These are phyloP conservation scores for Temnopleurus reevesii DNA, from an alignment of 53 echinoderm and acorn worm genomes.

Conservation along the genomic window DNA sequence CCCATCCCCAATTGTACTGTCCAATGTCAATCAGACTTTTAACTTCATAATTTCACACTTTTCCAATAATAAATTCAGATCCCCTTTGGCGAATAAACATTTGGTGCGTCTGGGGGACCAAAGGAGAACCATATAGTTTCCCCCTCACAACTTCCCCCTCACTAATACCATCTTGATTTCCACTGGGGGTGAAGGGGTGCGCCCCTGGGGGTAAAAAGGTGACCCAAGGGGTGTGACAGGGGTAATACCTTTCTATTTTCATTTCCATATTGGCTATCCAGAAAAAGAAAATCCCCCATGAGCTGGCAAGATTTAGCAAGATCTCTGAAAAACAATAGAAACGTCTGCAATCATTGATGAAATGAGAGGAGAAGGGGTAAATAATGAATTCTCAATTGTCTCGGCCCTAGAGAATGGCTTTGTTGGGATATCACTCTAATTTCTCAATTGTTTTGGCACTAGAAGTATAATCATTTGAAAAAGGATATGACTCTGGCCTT, in stretches of 20 bases:
- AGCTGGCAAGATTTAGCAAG: neutral
- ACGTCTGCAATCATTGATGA: neutral
- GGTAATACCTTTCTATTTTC: neutral
- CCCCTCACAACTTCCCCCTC: constrained; percentile 5
- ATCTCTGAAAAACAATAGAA: neutral
- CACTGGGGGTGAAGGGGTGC: neutral
- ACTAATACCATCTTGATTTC: constrained; percentile 28
- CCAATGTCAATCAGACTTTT: constrained; percentile 29
- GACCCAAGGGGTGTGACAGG: neutral
- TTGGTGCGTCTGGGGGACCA: constrained; percentile 9
- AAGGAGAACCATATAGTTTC: neutral
- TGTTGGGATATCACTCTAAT: no score
- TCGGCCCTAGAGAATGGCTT: neutral
- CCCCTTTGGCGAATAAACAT: constrained; percentile 41
- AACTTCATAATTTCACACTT: constrained; percentile 22
- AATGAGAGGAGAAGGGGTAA: neutral
- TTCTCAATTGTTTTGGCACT: no score
- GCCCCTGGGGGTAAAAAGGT: neutral
- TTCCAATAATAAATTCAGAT: constrained; percentile 45
- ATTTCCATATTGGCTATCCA: neutral
- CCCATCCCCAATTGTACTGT: neutral
- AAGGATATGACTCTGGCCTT: no score
- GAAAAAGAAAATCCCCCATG: neutral
- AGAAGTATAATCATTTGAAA: no score
- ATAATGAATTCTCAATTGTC: neutral